Percentiles rank a stretch among this genome's conserved stretches.
These are phyloP conservation scores for Arctocebus calabarensis DNA, from an alignment of 2,797 vertebrate species.

Conservation along the genomic window DNA sequence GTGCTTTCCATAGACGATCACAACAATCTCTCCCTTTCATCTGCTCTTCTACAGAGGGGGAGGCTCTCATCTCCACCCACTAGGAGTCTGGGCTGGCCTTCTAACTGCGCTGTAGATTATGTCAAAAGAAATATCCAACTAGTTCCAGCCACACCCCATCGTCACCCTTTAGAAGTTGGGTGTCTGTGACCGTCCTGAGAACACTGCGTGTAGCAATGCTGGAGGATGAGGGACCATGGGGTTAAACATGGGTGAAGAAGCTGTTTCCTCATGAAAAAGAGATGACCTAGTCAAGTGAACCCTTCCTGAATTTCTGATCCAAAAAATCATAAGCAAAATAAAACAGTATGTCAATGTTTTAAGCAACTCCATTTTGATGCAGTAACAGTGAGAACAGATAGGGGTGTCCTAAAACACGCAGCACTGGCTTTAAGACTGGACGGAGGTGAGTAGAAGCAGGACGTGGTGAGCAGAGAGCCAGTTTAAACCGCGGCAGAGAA, in stretches of 20 bases:
- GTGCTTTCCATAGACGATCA: not conserved
- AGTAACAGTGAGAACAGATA: not conserved
- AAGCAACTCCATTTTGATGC: not conserved
- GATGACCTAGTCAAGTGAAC: fast-evolving
- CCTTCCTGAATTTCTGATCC: not conserved
- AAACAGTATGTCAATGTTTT: not conserved
- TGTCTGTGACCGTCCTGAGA: not conserved
- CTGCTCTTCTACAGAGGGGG: not conserved
- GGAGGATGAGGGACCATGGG: not conserved
- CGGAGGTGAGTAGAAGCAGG: no score
- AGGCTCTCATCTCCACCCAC: not conserved
- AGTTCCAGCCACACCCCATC: not conserved
- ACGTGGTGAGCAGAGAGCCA: not conserved
- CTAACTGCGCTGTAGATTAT: fast-evolving
- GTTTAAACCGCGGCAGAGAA: fast-evolving
- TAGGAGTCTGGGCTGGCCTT: not conserved
- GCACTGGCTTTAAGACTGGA: not conserved
- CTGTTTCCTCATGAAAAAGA: not conserved
- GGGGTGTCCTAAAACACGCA: no score
- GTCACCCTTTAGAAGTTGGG: not conserved
- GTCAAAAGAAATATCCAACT: no score
- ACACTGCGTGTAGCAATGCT: not conserved
- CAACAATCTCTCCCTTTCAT: not conserved
- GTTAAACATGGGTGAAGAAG: not conserved
- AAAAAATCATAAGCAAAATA: not conserved